These are phyloP conservation scores for Gambelia wislizenii DNA, from an alignment of 2,797 vertebrate genomes.

Conservation along the genomic window DNA sequence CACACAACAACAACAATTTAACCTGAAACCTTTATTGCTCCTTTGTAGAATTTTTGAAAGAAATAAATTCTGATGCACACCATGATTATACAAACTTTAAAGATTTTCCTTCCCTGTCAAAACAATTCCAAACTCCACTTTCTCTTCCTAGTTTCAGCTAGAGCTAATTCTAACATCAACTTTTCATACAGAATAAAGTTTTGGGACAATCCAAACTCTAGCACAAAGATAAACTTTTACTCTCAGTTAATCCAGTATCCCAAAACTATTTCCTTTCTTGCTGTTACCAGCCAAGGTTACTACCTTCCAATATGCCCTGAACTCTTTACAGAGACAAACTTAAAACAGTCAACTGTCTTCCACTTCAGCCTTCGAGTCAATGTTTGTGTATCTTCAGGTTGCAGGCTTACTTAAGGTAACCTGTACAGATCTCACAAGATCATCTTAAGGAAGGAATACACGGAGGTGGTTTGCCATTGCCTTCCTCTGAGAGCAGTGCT, in stretches of 20 bases:
- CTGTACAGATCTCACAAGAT: too few relatives aligned
- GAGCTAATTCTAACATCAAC: not conserved
- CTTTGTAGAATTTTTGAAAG: not conserved
- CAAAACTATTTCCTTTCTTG: not conserved
- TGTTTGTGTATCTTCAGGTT: too few relatives aligned
- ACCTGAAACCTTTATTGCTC: not conserved
- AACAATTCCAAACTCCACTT: not conserved
- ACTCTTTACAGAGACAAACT: not conserved
- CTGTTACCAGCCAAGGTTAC: not conserved
- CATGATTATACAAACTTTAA: too few relatives aligned
- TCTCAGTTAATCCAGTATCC: too few relatives aligned
- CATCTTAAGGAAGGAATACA: too few relatives aligned
- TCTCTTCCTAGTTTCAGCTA: not conserved
- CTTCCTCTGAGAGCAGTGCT: too few relatives aligned
- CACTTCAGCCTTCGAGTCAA: not conserved
- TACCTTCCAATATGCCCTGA: not conserved
- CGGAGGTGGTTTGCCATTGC: too few relatives aligned
- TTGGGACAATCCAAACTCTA: not conserved
- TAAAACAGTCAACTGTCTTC: not conserved
- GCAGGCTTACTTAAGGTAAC: too few relatives aligned
- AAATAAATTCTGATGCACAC: not conserved
- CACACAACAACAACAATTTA: too few relatives aligned
- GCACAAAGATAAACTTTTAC: not conserved
- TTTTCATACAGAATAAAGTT: not conserved
- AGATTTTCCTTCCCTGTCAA: not conserved